Evolutionary conservation across 2,113 vertebrate genomes (phyloP).

Genomic region (Anhinga anhinga): DNA sequence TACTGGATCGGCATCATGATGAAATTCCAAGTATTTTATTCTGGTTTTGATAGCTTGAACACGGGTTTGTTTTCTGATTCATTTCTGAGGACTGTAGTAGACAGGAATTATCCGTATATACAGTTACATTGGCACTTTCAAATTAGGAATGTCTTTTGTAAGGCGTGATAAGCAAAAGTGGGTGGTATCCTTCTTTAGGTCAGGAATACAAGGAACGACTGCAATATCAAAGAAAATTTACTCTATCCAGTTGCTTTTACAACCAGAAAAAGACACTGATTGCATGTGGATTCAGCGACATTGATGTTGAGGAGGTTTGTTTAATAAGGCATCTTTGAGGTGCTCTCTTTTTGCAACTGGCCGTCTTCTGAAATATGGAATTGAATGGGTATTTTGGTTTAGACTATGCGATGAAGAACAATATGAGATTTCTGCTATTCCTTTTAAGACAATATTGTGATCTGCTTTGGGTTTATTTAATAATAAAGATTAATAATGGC

Average conservation of each 20-base stretch:
- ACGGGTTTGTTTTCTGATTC: neutral
- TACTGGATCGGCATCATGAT: neutral
- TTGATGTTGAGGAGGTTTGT: neutral
- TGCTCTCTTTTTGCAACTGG: neutral
- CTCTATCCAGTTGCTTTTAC: neutral
- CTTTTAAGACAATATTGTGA: neutral
- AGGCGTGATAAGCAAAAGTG: accelerated
- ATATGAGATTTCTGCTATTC: neutral
- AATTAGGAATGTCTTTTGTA: neutral
- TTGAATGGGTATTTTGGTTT: neutral
- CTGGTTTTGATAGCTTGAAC: neutral
- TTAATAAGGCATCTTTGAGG: neutral
- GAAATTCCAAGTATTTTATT: neutral
- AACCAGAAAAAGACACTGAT: neutral
- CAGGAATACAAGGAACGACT: neutral
- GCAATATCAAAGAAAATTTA: neutral
- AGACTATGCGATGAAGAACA: neutral
- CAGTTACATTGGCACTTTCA: neutral
- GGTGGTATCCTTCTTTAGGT: neutral
- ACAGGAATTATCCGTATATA: neutral
- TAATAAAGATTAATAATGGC: neutral
- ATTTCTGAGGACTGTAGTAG: neutral
- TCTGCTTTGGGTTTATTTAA: neutral
- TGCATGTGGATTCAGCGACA: neutral
- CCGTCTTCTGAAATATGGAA: neutral